phyloP scores from a whole-genome alignment of 1,140 invertebrate species.

The Lepidostoma basale region DNA sequence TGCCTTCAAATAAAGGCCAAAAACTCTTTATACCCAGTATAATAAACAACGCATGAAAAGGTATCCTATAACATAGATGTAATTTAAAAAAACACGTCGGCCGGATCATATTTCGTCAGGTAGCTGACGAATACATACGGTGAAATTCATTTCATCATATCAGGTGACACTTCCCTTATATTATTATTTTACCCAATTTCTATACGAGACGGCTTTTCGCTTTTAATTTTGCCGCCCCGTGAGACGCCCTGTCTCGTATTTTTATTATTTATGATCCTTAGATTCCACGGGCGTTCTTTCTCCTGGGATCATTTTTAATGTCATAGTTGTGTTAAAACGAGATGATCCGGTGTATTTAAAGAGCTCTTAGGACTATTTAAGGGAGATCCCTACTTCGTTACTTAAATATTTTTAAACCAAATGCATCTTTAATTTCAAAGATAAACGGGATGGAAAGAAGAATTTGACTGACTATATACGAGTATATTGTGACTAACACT shows the following conservation, averaged over 20 bases:
- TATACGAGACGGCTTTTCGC: constrained; percentile 5
- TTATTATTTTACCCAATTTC: constrained; percentile 16
- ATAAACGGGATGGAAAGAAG: too few species aligned
- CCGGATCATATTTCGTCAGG: constrained; percentile 39
- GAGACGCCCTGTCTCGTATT: not conserved
- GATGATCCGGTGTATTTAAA: too few species aligned
- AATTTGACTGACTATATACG: too few species aligned
- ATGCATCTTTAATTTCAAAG: too few species aligned
- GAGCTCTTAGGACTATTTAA: too few species aligned
- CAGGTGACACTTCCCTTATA: constrained; percentile 34
- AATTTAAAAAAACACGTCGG: constrained; percentile 32
- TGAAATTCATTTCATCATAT: constrained; percentile 40
- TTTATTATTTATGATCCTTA: too few species aligned
- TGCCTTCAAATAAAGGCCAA: constrained; percentile 1
- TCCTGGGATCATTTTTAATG: too few species aligned
- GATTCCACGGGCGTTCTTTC: too few species aligned
- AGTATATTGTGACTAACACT: too few species aligned
- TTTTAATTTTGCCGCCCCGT: constrained; percentile 13
- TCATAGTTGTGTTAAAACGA: too few species aligned
- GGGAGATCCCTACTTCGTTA: too few species aligned
- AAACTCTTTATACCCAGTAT: constrained; percentile 14
- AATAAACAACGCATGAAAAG: constrained; percentile 24
- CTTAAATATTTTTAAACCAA: too few species aligned
- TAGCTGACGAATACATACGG: constrained; percentile 32
- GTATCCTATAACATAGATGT: constrained; percentile 28